Base-by-base conservation (phyloP, 2,888 invertebrate species). In the Dioctria linearis region DNA sequence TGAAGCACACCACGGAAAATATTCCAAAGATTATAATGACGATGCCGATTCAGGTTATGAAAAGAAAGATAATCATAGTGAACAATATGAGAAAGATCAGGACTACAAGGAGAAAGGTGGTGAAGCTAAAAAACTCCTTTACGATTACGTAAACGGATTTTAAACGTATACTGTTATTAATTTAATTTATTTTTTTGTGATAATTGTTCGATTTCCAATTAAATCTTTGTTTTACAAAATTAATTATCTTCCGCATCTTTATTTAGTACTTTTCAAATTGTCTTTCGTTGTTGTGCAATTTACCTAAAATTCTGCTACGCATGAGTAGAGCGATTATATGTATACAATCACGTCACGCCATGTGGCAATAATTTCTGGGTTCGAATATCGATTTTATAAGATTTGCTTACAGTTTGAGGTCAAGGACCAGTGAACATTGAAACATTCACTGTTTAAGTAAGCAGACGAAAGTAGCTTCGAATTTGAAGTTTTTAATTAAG, bases 21-120 rank as follows among this genome's bases (percentile, higher is more conserved):
- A 93, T 86, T 93, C 94, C 85, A 94, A 94, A 87, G 94, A 94
- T 11, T 93, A 94, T 86, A 92, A 93, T 86, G 93, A 94, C 85
- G 93, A 94, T 83, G 93, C 93, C 83, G 93, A 94, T 87, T 93
- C 94, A 85, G 94, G 94, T 0, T 92, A 93, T 89, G 93, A 94
- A 85, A 93, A 93, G 3, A 93, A 94, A 84, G 92, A 93, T 83
- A 94, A 94, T 0, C 93, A 93, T 86, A 93, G 94, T 84, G 91
- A 92, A 81, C 93, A 94, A 85, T 92, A 94, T 86, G 90, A 92
- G 9, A 93, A 94, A 86, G 92, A 94, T 84, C 92, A 92, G 84
- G 92, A 93, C 83, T 92, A 93, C 87, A 94, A 93, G 82, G 94
- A 94, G 89, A 94, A 94, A 85, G 93, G 91, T 25, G 93, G 93